These are phyloP conservation scores for Mesocentrotus franciscanus DNA, from an alignment of 53 echinoderm and acorn worm species.

Conservation along the genomic window DNA sequence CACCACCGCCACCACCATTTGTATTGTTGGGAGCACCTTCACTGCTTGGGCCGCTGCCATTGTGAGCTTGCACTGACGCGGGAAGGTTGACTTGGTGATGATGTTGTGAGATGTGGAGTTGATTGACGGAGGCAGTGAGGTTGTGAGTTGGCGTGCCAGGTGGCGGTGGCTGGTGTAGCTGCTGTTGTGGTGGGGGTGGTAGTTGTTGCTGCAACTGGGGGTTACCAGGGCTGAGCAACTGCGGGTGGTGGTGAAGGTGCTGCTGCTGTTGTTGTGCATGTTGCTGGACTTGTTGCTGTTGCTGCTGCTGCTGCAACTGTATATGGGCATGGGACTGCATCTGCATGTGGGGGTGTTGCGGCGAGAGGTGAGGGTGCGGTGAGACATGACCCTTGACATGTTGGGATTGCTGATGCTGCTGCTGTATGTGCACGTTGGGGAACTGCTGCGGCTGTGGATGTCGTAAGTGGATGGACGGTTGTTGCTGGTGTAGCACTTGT, in stretches of 20 bases:
- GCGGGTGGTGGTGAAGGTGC: constrained; percentile 63
- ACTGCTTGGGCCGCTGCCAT: constrained; percentile 57
- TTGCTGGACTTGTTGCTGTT: constrained; percentile 35
- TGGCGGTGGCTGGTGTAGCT: constrained; percentile 69
- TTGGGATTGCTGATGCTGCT: constrained; percentile 47
- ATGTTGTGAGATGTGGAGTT: constrained; percentile 92
- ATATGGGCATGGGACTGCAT: constrained; percentile 62
- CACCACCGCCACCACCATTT: constrained; percentile 35
- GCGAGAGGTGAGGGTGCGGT: constrained; percentile 58
- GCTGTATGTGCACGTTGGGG: constrained; percentile 55
- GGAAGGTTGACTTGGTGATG: constrained; percentile 85
- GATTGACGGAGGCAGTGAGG: constrained; percentile 77
- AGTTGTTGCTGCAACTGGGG: constrained; percentile 49
- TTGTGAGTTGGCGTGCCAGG: constrained; percentile 74
- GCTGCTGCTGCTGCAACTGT: constrained; percentile 70
- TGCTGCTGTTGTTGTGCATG: constrained; percentile 69
- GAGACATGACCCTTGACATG: constrained; percentile 42
- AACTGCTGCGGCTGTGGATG: constrained; percentile 69
- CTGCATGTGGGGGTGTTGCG: constrained; percentile 66
- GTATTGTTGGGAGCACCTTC: constrained; percentile 45
- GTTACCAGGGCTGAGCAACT: constrained; percentile 28
- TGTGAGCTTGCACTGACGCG: constrained; percentile 61
- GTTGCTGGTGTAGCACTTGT: constrained; percentile 62
- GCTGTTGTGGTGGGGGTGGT: constrained; percentile 64
- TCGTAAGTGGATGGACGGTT: constrained; percentile 69